Evolutionary conservation across 1,140 invertebrate species (phyloP).

Genomic region (Phortica variegata): DNA sequence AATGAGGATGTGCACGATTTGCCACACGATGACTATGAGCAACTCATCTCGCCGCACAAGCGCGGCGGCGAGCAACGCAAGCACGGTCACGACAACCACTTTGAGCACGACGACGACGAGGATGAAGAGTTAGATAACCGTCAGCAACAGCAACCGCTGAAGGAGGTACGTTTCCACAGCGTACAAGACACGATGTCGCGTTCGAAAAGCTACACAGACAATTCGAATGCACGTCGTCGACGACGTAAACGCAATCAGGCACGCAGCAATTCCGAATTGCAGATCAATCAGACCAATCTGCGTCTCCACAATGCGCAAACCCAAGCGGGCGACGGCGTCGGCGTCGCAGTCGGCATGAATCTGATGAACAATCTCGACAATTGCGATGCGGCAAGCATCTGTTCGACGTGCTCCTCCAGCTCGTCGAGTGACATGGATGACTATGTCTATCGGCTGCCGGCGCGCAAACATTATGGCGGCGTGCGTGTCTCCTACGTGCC

Average conservation of each 20-base stretch:
- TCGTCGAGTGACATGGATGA: conserved; percentile 74
- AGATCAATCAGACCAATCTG: conserved; percentile 53
- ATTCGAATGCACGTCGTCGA: conserved; percentile 45
- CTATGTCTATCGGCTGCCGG: conserved; percentile 77
- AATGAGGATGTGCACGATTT: conserved; percentile 32
- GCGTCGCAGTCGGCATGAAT: conserved; percentile 22
- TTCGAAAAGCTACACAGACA: conserved; percentile 55
- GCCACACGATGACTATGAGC: conserved; percentile 42
- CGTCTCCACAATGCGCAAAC: conserved; percentile 48
- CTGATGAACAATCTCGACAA: conserved; percentile 50
- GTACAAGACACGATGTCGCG: conserved; percentile 53
- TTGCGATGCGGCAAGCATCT: conserved; percentile 74
- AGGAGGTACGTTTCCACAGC: conserved; percentile 51
- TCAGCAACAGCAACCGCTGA: conserved; percentile 24
- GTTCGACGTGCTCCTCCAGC: conserved; percentile 84
- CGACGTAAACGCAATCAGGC: conserved; percentile 48
- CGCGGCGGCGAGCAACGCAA: conserved; percentile 12
- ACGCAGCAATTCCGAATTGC: conserved; percentile 50
- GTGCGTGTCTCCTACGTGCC: conserved; percentile 86
- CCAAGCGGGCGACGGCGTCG: conserved; percentile 25
- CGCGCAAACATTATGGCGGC: conserved; percentile 78
- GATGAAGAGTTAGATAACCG: conserved; percentile 34
- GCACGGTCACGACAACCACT: conserved; percentile 9
- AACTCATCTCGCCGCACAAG: conserved; percentile 18
- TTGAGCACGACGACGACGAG: conserved; percentile 16